Evolutionary conservation across 2,113 vertebrate species (phyloP).

Genomic region (Dicaeum eximium): DNA sequence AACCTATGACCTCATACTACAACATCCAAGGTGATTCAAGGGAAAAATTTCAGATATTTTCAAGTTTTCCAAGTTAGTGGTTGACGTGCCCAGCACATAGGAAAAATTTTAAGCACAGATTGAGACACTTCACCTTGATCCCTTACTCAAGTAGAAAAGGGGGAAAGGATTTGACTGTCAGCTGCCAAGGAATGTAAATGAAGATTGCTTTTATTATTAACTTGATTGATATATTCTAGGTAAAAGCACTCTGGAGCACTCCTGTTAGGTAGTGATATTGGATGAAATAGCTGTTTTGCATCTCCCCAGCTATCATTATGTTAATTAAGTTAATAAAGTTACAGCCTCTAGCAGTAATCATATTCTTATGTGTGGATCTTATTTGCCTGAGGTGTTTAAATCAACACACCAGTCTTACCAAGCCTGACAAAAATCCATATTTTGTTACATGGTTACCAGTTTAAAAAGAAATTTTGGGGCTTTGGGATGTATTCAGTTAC

Average conservation of each 20-base stretch:
- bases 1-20: neutral
- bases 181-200: neutral
- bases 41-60: neutral
- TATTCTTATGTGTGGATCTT: neutral
- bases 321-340: slow-evolving; percentile 54
- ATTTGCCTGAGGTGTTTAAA: slow-evolving; percentile 8
- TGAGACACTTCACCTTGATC: neutral
- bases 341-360: neutral
- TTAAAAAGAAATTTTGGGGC: neutral
- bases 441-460: neutral
- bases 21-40: neutral
- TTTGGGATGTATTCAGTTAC: neutral
- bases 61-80: neutral
- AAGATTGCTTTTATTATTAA: neutral
- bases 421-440: neutral
- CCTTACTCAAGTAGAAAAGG: neutral
- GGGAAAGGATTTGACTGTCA: neutral
- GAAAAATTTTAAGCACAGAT: neutral
- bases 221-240: neutral
- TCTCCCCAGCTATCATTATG: slow-evolving; percentile 23
- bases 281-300: slow-evolving; percentile 10
- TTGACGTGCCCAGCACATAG: rapidly evolving
- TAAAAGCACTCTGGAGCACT: neutral
- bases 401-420: neutral
- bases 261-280: neutral